Evolutionary conservation across 2,113 vertebrate species (phyloP).

Genomic region (Zosterops hypoxanthus): DNA sequence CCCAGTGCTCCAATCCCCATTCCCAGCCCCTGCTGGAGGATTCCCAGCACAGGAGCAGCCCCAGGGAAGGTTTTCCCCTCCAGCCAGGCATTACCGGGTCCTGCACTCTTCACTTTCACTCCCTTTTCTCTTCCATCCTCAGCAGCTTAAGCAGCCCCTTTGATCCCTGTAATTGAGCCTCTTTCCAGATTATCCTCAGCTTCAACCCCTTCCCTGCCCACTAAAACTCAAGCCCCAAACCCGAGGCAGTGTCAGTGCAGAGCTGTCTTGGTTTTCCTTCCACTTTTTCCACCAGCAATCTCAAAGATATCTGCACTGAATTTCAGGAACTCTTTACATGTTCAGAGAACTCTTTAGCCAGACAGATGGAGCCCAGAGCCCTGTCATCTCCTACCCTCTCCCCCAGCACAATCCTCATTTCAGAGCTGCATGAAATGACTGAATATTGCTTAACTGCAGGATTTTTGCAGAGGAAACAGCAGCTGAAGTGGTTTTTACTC

Average conservation of each 20-base stretch:
- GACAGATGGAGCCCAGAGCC: neutral
- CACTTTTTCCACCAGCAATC: neutral
- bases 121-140: neutral
- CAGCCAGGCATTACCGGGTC: neutral
- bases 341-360: neutral
- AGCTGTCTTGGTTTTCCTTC: neutral
- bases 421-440: neutral
- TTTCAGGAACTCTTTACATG: neutral
- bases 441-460: constrained; percentile 44
- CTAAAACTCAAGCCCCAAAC: neutral
- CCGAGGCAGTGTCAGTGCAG: neutral
- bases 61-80: neutral
- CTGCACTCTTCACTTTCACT: neutral
- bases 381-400: neutral
- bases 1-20: fast-evolving
- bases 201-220: neutral
- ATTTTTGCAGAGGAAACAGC: constrained; percentile 51
- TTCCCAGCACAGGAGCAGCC: neutral
- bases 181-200: neutral
- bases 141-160: neutral
- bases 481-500: neutral
- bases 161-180: neutral
- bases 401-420: neutral
- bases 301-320: neutral
- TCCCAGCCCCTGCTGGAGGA: fast-evolving